Base-by-base conservation (phyloP, 2,113 vertebrate species). In the Phalacrocorax brasilianus region DNA sequence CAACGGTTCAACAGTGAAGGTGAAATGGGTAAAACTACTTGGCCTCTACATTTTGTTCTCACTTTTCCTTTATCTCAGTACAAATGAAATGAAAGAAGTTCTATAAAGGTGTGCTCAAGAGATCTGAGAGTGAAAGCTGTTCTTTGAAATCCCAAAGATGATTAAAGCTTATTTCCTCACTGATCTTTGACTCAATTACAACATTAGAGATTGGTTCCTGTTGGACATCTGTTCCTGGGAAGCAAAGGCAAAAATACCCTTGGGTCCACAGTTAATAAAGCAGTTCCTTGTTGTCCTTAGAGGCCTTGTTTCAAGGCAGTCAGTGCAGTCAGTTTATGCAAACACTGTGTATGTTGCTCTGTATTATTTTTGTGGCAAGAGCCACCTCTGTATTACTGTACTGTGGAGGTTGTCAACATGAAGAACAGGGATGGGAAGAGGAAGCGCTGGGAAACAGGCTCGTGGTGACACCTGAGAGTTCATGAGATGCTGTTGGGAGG, bases 11-110 rank as follows among this genome's bases (percentile, higher is more conserved):
- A 0, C 58, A 27, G 35, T 61, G 61, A 84, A 52, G 10, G 45
- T 58, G 65, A 79, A 89, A 68, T 17, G 1, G 1, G 45, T 74
- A 75, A 58, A 83, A 32, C 45, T 91, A 21, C 40, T 84, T 81
- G 66, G 87, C 49, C 44, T 81, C 81, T 65, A 32, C 30, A 13
- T 59, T 59, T 55, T 75, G 32, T 49, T 91, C 58, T 89, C 17
- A 2, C 52, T 89, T 78, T 79, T 66, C 59, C 65, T 82, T 75
- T 62, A 40, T 93, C 65, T 75, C 23, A 28, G 66, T 58, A 49
- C n/a, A 75, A 79, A 93, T 94, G 55, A 91, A 82, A 91, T 63
- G 56, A 71, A 95, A 74, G 50, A n/a, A 78, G 40, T 20, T 91
- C 62, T 68, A 4, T 75, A 73, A 87, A 73, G 38, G 26, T 49